phyloP scores from a whole-genome alignment of 2,888 invertebrate species.

The Nomada lathburiana region DNA sequence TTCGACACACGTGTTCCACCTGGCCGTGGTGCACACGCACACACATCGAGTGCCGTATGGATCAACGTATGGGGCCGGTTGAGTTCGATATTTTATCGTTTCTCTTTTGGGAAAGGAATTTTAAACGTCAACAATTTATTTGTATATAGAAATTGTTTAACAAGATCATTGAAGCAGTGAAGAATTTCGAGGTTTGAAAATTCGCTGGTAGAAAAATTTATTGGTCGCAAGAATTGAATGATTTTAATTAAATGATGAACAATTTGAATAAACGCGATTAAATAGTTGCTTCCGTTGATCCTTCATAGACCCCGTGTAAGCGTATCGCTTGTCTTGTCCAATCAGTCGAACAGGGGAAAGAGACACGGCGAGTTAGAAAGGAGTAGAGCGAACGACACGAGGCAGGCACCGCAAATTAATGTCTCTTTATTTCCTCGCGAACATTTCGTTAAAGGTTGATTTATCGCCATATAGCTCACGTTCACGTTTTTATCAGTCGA shows the following conservation, averaged over 20 bases:
- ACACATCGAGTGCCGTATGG: neutral
- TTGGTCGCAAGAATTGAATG: no score
- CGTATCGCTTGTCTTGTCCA: slow-evolving; percentile 34
- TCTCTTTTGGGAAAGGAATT: no score
- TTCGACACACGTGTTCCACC: slow-evolving; percentile 16
- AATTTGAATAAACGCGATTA: no score
- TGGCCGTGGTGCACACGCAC: slow-evolving; percentile 5
- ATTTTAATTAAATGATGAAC: no score
- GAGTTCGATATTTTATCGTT: neutral
- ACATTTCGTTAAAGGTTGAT: slow-evolving; percentile 66
- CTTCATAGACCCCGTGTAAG: slow-evolving; percentile 4
- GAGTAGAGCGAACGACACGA: slow-evolving; percentile 32
- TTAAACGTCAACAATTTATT: no score
- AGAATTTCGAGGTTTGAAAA: no score
- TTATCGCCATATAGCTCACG: slow-evolving; percentile 53
- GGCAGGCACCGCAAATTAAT: slow-evolving; percentile 74
- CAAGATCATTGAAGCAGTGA: no score
- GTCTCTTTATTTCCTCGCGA: slow-evolving; percentile 75
- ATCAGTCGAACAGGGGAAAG: slow-evolving; percentile 40
- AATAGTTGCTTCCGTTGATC: neutral
- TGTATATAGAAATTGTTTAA: no score
- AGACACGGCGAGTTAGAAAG: slow-evolving; percentile 1
- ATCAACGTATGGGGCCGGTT: neutral
- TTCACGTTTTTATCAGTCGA: slow-evolving; percentile 48
- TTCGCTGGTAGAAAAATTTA: no score